Conservation (phyloP, 2,113 vertebrate genomes). For the Poeciliopsis occidentalis region DNA sequence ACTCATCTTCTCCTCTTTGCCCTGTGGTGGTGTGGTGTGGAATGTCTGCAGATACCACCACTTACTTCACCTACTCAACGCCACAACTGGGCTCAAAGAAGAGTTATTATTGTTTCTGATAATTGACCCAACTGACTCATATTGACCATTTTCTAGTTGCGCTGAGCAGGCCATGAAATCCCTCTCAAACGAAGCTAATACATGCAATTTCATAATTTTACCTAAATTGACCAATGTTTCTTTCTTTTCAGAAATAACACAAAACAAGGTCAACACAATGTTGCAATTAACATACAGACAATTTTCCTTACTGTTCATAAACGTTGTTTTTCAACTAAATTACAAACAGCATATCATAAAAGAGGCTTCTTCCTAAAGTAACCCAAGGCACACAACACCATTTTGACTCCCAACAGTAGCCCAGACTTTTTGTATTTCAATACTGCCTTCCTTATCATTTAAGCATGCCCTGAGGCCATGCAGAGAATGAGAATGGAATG, state of each 20-base stretch:
- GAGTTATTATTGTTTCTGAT: slow-evolving; percentile 14
- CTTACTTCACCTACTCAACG: slow-evolving; percentile 7
- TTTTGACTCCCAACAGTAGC: slow-evolving; percentile 49
- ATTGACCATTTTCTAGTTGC: slow-evolving; percentile 1
- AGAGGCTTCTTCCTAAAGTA: slow-evolving; percentile 52
- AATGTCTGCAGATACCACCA: slow-evolving; percentile 71
- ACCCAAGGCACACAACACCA: slow-evolving; percentile 48
- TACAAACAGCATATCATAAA: slow-evolving; percentile 18
- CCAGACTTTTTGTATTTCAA: slow-evolving; percentile 64
- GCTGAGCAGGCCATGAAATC: slow-evolving; percentile 14
- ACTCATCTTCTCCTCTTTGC: slow-evolving; percentile 31
- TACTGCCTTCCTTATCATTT: slow-evolving; percentile 65
- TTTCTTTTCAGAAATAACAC: not conserved
- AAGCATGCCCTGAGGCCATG: slow-evolving; percentile 45
- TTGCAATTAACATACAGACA: not conserved
- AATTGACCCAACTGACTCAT: slow-evolving; percentile 37
- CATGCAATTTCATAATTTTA: not conserved
- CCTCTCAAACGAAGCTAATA: no score
- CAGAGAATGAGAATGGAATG: slow-evolving; percentile 35
- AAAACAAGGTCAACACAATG: not conserved
- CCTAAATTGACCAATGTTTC: not conserved
- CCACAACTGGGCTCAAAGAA: slow-evolving; percentile 16
- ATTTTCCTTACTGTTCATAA: not conserved
- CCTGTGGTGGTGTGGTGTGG: slow-evolving; percentile 59
- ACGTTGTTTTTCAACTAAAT: slow-evolving; percentile 14